Percentiles rank a stretch among this genome's conserved stretches.
phyloP scores from a whole-genome alignment of 2,113 vertebrate genomes.

The Pampusana beccarii region DNA sequence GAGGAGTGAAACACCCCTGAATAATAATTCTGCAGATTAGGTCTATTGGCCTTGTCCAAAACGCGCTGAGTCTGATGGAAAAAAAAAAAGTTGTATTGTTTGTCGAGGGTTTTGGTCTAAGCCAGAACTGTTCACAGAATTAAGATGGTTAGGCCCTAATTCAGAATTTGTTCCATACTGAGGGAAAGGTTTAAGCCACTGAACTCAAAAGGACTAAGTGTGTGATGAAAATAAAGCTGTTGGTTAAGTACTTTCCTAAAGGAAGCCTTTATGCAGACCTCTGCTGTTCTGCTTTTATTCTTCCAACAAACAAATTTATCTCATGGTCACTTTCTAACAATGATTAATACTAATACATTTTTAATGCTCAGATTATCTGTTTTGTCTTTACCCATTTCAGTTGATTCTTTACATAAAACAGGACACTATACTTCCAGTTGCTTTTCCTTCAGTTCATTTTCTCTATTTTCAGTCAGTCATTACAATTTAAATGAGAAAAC shows the following conservation, averaged over 20 bases:
- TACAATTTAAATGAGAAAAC: constrained; percentile 23
- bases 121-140: not conserved
- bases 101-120: not conserved
- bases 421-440: not conserved
- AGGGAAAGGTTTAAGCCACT: not conserved
- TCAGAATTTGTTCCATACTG: not conserved
- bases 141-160: not conserved
- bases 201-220: not conserved
- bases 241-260: not conserved
- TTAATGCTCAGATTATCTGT: constrained; percentile 18
- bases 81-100: not conserved
- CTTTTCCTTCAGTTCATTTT: not conserved
- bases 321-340: not conserved
- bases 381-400: not conserved
- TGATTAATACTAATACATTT: not conserved
- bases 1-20: not conserved
- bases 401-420: not conserved
- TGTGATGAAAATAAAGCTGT: not conserved
- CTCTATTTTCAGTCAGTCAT: not conserved
- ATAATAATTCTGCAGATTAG: not conserved
- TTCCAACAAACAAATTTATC: not conserved
- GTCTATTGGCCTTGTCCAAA: not conserved
- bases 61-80: not conserved
- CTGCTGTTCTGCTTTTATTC: not conserved
- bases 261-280: not conserved